phyloP scores from a whole-genome alignment of 2,888 invertebrate species.

The Drosophila mimetica region DNA sequence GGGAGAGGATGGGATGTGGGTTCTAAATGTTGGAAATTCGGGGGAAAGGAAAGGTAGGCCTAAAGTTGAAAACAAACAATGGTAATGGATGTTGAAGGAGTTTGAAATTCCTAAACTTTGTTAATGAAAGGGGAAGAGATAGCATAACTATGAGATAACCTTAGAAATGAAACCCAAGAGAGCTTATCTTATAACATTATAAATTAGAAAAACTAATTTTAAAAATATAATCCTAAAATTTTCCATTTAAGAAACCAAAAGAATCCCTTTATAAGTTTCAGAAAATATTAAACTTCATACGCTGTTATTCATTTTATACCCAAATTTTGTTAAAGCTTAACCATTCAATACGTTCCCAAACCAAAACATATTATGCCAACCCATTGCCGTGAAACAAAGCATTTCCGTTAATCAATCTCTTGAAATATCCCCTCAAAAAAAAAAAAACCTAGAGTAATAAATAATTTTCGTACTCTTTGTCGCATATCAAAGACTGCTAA shows the following conservation, averaged over 20 bases:
- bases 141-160: not conserved
- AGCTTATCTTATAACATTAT: too few species aligned
- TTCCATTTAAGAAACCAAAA: too few species aligned
- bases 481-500: conserved; percentile 27
- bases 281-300: too few species aligned
- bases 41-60: conserved; percentile 1
- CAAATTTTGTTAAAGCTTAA: not conserved
- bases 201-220: too few species aligned
- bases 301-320: too few species aligned
- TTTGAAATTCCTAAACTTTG: not conserved
- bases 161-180: too few species aligned
- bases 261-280: too few species aligned
- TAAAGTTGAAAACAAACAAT: conserved; percentile 37
- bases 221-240: too few species aligned
- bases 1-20: not conserved
- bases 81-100: conserved; percentile 39
- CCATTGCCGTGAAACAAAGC: conserved; percentile 22
- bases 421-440: not conserved
- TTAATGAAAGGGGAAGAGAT: not conserved
- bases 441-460: conserved; percentile 9
- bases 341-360: not conserved
- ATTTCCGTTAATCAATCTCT: conserved; percentile 31
- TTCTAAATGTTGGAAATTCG: not conserved
- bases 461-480: conserved; percentile 17
- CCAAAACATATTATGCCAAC: not conserved